Evolutionary conservation across 2,797 vertebrate genomes (phyloP).

Genomic region (Poecilia wingei): DNA sequence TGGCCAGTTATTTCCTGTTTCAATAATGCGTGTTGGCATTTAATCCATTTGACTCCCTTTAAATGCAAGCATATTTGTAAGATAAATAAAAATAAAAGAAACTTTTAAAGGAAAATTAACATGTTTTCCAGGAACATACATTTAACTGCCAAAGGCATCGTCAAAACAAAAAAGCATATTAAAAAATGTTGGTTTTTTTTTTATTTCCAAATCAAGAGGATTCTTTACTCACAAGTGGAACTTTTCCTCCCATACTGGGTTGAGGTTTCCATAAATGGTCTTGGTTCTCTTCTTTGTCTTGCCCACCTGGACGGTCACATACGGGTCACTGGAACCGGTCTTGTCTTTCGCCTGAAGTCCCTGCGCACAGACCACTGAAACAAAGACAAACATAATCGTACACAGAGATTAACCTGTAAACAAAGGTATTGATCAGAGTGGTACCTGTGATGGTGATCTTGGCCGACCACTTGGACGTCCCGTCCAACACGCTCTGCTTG

Average conservation of each 20-base stretch:
- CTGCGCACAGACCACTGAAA: constrained; percentile 94
- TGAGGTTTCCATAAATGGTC: constrained; percentile 98
- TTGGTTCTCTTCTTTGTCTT: constrained; percentile 99
- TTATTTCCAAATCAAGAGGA: background rate
- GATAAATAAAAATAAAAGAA: too few relatives aligned
- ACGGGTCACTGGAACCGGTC: constrained; percentile 97
- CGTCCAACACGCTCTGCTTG: constrained; percentile 96
- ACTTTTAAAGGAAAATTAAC: background rate
- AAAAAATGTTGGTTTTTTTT: too few relatives aligned
- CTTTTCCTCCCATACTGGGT: constrained; percentile 98
- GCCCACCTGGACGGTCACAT: constrained; percentile 97
- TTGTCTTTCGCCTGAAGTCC: constrained; percentile 99
- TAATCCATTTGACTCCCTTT: background rate
- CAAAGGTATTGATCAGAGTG: background rate
- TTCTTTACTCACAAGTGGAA: constrained; percentile 93
- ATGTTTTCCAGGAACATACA: background rate
- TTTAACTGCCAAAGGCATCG: background rate
- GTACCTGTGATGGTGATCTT: constrained; percentile 98
- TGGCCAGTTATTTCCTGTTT: background rate
- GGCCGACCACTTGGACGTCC: constrained; percentile 98
- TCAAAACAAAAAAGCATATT: background rate
- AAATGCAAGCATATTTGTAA: background rate
- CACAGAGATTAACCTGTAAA: background rate
- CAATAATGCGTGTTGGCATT: background rate
- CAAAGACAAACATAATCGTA: constrained; percentile 34